Percentiles rank a stretch among this genome's conserved stretches.
phyloP scores from a whole-genome alignment of 2,888 invertebrate species.

The Xestia c-nigrum region DNA sequence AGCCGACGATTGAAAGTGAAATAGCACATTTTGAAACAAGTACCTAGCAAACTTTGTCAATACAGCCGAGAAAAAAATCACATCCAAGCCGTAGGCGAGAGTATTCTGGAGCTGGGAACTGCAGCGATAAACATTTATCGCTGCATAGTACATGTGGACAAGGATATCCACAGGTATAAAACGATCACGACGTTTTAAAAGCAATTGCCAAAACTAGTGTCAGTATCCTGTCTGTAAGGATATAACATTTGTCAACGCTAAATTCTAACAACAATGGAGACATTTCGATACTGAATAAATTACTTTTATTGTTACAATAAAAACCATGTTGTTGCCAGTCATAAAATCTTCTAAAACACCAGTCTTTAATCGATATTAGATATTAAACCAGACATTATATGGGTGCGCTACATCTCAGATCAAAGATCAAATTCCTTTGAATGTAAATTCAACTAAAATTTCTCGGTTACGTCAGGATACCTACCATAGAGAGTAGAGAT shows the following conservation, averaged over 20 bases:
- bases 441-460: constrained; percentile 31
- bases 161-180: no score
- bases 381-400: constrained; percentile 34
- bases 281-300: constrained; percentile 25
- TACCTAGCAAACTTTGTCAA: no score
- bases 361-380: constrained; percentile 20
- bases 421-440: constrained; percentile 56
- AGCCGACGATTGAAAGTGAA: not conserved
- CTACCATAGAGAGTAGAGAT: constrained; percentile 8
- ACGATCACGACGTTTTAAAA: not conserved
- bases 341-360: constrained; percentile 41
- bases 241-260: not conserved
- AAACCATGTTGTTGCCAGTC: constrained; percentile 23
- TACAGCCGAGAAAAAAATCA: no score
- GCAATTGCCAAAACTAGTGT: not conserved
- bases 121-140: no score
- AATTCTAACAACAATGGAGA: constrained; percentile 12
- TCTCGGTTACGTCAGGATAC: constrained; percentile 45
- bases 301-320: constrained; percentile 24
- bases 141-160: no score
- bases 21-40: no score
- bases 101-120: no score
- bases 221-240: not conserved
- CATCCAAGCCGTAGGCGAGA: no score
- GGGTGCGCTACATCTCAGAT: constrained; percentile 28